Percentiles rank a stretch among this genome's conserved stretches.
Conservation (phyloP, 1,140 invertebrate species). For the Sipha flava region DNA sequence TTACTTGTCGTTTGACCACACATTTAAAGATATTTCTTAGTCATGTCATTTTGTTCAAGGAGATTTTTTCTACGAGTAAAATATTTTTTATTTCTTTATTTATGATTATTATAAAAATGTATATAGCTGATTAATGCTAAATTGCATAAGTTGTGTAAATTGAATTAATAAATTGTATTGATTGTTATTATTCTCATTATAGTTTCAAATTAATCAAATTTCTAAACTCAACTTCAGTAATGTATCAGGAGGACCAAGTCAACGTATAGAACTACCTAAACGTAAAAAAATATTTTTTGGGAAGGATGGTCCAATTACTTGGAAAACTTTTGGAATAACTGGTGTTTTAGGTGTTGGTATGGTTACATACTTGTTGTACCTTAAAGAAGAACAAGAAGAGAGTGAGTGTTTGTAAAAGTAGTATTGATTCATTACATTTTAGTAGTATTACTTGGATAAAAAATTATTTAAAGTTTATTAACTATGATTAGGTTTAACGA, state of each 20-base stretch:
- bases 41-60: background rate
- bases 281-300: background rate
- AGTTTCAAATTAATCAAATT: background rate
- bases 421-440: no score
- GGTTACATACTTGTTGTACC: slow-evolving; percentile 63
- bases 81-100: background rate
- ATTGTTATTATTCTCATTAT: background rate
- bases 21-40: background rate
- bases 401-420: slow-evolving; percentile 42
- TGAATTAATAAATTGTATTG: background rate
- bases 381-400: slow-evolving; percentile 67
- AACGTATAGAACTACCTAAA: slow-evolving; percentile 6
- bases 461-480: no score
- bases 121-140: background rate
- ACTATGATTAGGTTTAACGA: no score
- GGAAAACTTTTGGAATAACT: slow-evolving; percentile 62
- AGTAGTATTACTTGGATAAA: no score
- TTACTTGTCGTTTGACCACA: no score
- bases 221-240: background rate
- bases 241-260: background rate
- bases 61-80: slow-evolving; percentile 14
- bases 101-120: background rate
- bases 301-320: slow-evolving; percentile 57
- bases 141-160: background rate
- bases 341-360: slow-evolving; percentile 55